phyloP scores from a whole-genome alignment of 2,113 vertebrate genomes.

The Triplophysa tibetana region DNA sequence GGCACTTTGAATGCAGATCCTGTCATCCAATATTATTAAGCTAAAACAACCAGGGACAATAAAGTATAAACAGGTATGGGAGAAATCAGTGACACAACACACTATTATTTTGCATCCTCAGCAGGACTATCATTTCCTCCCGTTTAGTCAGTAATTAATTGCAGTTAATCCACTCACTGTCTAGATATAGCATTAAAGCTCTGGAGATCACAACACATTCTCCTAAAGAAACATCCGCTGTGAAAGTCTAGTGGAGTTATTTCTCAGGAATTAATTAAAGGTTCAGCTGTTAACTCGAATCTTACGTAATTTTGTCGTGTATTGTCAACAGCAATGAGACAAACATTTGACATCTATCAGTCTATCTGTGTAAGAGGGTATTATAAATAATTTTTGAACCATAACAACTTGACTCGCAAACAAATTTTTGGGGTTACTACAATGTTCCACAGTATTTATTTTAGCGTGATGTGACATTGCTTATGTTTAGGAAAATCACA shows the following conservation, averaged over 20 bases:
- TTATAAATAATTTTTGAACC: too few relatives aligned
- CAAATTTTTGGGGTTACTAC: too few relatives aligned
- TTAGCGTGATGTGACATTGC: too few relatives aligned
- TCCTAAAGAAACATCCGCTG: not conserved
- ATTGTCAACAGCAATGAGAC: too few relatives aligned
- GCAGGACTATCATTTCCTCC: constrained; percentile 41
- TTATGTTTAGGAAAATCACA: too few relatives aligned
- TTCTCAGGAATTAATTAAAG: too few relatives aligned
- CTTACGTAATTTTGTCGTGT: too few relatives aligned
- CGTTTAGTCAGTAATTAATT: constrained; percentile 50
- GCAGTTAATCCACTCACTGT: constrained; percentile 48
- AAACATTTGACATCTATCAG: too few relatives aligned
- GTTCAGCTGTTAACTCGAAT: too few relatives aligned
- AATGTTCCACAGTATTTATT: too few relatives aligned
- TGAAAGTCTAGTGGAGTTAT: not conserved
- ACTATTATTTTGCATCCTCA: constrained; percentile 27
- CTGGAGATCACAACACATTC: constrained; percentile 27
- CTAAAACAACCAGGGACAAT: constrained; percentile 46
- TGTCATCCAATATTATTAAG: constrained; percentile 60
- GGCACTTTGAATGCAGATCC: constrained; percentile 59
- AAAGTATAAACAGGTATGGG: constrained; percentile 55
- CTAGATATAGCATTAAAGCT: constrained; percentile 22
- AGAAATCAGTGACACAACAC: constrained; percentile 44
- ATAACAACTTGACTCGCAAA: too few relatives aligned
- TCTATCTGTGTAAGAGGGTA: too few relatives aligned